phyloP scores from a whole-genome alignment of 2,113 vertebrate genomes.

The Hypomesus transpacificus region DNA sequence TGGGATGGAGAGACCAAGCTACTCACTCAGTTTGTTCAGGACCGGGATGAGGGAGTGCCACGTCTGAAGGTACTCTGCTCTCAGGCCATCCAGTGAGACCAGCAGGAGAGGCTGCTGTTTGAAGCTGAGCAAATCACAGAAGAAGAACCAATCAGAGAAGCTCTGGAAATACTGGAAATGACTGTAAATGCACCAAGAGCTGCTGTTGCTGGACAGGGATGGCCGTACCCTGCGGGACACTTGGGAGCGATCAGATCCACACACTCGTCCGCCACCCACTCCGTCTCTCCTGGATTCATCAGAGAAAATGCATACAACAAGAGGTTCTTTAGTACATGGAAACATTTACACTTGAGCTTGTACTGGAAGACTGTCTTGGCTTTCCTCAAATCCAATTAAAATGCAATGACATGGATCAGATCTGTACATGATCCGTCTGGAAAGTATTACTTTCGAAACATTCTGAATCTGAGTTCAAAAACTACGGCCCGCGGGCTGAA shows the following conservation, averaged over 20 bases:
- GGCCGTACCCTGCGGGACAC: slow-evolving; percentile 61
- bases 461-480: too few species aligned
- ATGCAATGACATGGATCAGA: too few species aligned
- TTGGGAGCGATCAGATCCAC: slow-evolving; percentile 31
- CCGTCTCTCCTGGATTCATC: slow-evolving; percentile 45
- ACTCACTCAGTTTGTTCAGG: slow-evolving; percentile 67
- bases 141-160: background rate
- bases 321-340: background rate
- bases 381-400: too few species aligned
- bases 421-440: background rate
- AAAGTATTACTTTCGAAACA: background rate
- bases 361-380: too few species aligned
- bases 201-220: too few species aligned
- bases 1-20: background rate
- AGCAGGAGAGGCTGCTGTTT: slow-evolving; percentile 65
- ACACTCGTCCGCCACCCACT: slow-evolving; percentile 67
- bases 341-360: background rate
- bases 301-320: background rate
- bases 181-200: too few species aligned
- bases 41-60: slow-evolving; percentile 62
- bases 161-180: too few species aligned
- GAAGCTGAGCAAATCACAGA: slow-evolving; percentile 45
- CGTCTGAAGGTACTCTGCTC: slow-evolving; percentile 64
- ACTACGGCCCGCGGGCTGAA: too few species aligned
- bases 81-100: slow-evolving; percentile 69